Percentiles rank a stretch among this genome's conserved stretches.
Evolutionary conservation across 2,888 invertebrate genomes (phyloP).

Genomic region (Epinotia brunnichana): DNA sequence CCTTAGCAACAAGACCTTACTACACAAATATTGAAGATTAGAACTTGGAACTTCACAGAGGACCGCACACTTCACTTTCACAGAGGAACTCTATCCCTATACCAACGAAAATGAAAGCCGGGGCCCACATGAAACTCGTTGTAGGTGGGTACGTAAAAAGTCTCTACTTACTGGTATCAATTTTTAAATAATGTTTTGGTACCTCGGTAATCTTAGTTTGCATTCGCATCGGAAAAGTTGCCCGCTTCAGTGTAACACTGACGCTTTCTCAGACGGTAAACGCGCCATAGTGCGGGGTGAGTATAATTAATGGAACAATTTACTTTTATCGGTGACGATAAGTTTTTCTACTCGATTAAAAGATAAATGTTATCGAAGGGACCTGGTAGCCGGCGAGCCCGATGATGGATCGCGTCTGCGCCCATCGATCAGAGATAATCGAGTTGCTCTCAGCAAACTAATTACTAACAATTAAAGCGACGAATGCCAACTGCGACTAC

Average conservation of each 20-base stretch:
- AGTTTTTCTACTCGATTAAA: constrained; percentile 28
- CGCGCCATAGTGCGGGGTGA: background rate
- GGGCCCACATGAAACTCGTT: too few relatives aligned
- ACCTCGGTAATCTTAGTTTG: background rate
- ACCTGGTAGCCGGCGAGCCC: background rate
- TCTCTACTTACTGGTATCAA: too few relatives aligned
- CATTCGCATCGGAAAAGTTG: background rate
- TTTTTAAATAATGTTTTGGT: background rate
- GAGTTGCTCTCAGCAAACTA: constrained; percentile 23
- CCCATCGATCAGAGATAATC: constrained; percentile 25
- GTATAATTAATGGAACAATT: background rate
- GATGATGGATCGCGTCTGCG: constrained; percentile 16
- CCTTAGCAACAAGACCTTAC: too few relatives aligned
- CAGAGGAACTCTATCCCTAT: too few relatives aligned
- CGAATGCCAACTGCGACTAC: constrained; percentile 8
- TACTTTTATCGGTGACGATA: constrained; percentile 16
- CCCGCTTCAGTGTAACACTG: background rate
- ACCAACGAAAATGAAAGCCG: too few relatives aligned
- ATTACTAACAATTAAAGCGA: constrained; percentile 24
- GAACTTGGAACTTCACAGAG: too few relatives aligned
- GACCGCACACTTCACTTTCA: too few relatives aligned
- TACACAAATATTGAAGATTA: too few relatives aligned
- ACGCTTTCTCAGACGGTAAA: background rate
- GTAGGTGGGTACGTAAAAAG: too few relatives aligned
- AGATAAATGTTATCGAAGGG: constrained; percentile 19